A percentile compares a stretch with the other conserved stretches of the same genome.
These are phyloP conservation scores for Drosophila paranaensis DNA, from an alignment of 2,888 invertebrate genomes.

Conservation along the genomic window DNA sequence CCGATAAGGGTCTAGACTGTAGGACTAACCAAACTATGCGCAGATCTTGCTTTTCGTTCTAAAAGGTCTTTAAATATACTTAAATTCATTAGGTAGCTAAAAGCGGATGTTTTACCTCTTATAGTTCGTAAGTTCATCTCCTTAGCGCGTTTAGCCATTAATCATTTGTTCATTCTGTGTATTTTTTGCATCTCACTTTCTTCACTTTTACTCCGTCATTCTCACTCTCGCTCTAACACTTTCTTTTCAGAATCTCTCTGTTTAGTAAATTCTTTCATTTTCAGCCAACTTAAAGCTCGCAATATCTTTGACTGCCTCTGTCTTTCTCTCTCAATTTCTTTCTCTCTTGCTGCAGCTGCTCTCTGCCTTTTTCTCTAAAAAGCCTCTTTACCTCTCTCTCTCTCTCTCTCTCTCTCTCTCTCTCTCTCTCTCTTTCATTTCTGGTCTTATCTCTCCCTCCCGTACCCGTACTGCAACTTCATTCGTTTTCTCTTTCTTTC, in stretches of 20 bases:
- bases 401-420: background rate
- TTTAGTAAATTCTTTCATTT: no score
- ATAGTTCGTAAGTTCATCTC: background rate
- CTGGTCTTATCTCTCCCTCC: no score
- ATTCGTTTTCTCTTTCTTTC: no score
- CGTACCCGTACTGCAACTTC: no score
- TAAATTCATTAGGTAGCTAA: background rate
- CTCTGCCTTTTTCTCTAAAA: background rate
- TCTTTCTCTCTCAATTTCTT: background rate
- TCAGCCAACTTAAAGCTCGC: no score
- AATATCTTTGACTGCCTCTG: no score
- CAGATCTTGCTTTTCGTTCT: background rate
- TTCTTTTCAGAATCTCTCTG: background rate
- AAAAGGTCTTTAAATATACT: background rate
- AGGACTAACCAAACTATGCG: no score
- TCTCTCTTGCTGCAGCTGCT: background rate
- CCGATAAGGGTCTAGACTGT: background rate
- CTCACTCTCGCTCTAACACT: background rate
- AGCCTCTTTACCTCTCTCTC: background rate
- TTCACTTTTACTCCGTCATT: conserved; percentile 1
- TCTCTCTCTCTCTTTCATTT: no score
- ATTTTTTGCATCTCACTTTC: conserved; percentile 2
- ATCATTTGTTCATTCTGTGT: background rate
- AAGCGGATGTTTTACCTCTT: background rate
- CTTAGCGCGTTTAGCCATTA: background rate